Evolutionary conservation across 2,113 vertebrate species (phyloP), one percentile per base, ranked within the genome.

Genomic region (Mohoua ochrocephala): DNA sequence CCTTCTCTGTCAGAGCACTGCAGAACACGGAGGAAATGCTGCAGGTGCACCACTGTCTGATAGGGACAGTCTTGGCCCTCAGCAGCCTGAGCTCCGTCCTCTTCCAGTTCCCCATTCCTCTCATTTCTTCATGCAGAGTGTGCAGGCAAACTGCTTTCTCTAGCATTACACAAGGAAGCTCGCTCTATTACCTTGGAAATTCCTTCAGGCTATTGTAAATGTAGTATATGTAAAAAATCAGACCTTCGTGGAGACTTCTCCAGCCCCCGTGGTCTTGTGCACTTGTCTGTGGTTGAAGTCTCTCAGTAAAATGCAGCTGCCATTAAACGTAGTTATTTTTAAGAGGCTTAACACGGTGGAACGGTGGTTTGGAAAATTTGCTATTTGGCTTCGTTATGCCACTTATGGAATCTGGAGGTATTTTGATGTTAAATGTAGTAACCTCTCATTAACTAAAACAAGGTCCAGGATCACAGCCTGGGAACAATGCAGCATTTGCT

Each of bases 211-310:
- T 39, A 10, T 27, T 65, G 18, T 44, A 20, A 52, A 30, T 57
- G 15, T 30, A 65, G 11, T 44, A 4, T 42, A 31, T 56, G 5
- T 52, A 54, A 30, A 13, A 53, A 31, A 20, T 13, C 50, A 30
- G 1, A 75, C n/a, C 15, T 12, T 74, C 42, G 15, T 15, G 37
- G 35, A 73, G 27, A 11, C 27, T 73, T 83, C 24, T 77, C 3
- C 21, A 77, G 14, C 20, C 5, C 20, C 23, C 0, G 0, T 64
- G 24, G 16, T 37, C 49, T 53, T 84, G 12, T 44, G n/a, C 52
- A 7, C 0, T 0, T 45, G 19, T 76, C 35, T 63, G 13, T 69
- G 19, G 31, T 23, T 80, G 22, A 80, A 89, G 26, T 75, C 8
- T 59, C 49, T 84, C 41, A 49, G 18, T 71, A 69, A 80, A 77